These are phyloP conservation scores for Nowickia ferox DNA, from an alignment of 2,888 invertebrate species.

Conservation along the genomic window DNA sequence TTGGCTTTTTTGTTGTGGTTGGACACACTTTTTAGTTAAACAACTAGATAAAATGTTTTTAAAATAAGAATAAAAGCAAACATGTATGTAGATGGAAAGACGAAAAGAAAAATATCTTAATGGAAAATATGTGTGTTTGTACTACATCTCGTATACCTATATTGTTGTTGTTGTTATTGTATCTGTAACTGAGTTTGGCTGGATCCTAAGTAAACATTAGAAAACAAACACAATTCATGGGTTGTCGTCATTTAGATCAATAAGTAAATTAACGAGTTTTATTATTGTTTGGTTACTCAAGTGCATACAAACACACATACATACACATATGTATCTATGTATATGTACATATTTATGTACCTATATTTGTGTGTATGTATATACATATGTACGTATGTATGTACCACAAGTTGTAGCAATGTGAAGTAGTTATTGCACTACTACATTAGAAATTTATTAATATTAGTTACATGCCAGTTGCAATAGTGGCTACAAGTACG, in stretches of 20 bases:
- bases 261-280: conserved; percentile 69
- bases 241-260: conserved; percentile 71
- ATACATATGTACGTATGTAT: neutral
- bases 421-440: neutral
- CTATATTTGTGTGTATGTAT: neutral
- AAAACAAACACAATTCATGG: conserved; percentile 56
- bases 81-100: neutral
- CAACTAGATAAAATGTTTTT: conserved; percentile 25
- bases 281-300: conserved; percentile 44
- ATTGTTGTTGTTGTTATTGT: conserved; percentile 39
- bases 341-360: neutral
- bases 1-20: conserved; percentile 30
- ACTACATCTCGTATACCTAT: neutral
- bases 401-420: neutral
- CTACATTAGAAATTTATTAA: neutral
- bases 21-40: conserved; percentile 53
- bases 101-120: conserved; percentile 27
- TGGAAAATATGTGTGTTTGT: neutral
- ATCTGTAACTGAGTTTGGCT: conserved; percentile 14
- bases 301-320: neutral
- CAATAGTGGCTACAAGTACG: neutral
- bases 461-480: neutral
- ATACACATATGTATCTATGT: neutral
- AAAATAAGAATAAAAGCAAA: conserved; percentile 20
- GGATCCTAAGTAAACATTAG: conserved; percentile 61